A percentile compares a stretch with the other conserved stretches of the same genome.
phyloP scores from a whole-genome alignment of 2,888 invertebrate species.

The Sesamia inferens region DNA sequence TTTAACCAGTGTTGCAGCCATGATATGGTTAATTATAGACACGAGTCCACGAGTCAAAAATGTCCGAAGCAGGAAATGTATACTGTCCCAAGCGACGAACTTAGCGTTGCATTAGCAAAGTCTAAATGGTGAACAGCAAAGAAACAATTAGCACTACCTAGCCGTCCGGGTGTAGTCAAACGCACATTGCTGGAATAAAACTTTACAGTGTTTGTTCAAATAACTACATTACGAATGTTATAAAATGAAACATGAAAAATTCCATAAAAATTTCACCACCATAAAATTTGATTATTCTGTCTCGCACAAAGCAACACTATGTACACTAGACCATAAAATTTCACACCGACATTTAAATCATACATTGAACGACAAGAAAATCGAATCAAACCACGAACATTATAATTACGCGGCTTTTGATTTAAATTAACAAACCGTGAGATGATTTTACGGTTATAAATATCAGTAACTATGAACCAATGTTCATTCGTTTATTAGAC shows the following conservation, averaged over 20 bases:
- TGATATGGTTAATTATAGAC: conserved; percentile 59
- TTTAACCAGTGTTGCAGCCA: conserved; percentile 22
- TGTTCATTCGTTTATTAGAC: conserved; percentile 61
- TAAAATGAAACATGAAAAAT: conserved; percentile 10
- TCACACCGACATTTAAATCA: conserved; percentile 75
- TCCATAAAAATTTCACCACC: not conserved
- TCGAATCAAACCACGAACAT: conserved; percentile 76
- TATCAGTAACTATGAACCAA: conserved; percentile 72
- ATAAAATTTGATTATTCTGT: conserved; percentile 42
- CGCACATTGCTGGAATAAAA: not conserved
- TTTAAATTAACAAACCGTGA: conserved; percentile 82
- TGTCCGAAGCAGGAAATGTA: conserved; percentile 33
- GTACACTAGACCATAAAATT: conserved; percentile 66
- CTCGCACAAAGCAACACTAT: conserved; percentile 60
- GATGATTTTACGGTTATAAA: conserved; percentile 81
- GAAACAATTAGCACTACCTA: conserved; percentile 39
- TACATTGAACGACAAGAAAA: conserved; percentile 78
- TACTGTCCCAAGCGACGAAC: conserved; percentile 7
- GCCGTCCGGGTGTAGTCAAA: conserved; percentile 28
- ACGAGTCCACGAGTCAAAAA: conserved; percentile 8
- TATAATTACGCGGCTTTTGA: conserved; percentile 83
- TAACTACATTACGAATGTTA: conserved; percentile 3
- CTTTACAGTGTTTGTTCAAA: conserved; percentile 4
- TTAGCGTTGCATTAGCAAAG: conserved; percentile 45
- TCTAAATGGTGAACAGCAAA: conserved; percentile 53